Base-by-base conservation (phyloP, 2,113 vertebrate species). In the Prolemur simus region DNA sequence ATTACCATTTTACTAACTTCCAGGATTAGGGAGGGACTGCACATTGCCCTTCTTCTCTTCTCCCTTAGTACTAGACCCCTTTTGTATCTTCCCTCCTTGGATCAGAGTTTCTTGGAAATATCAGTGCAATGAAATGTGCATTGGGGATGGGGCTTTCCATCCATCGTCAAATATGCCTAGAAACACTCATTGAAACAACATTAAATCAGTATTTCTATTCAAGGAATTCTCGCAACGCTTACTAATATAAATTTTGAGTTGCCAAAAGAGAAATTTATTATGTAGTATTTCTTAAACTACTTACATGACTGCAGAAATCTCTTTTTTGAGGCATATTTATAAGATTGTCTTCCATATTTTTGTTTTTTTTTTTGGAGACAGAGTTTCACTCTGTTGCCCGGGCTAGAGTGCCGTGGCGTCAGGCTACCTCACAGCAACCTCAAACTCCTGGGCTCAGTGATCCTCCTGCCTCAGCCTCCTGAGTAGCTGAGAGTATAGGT, bases 191-290 rank as follows among this genome's bases (percentile, higher is more conserved):
- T 54, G 54, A 94, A 73, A 73, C 34, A 69, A 71, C 5, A 76
- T 47, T 76, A 81, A 68, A 66, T 81, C 56, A 60, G 14, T 52
- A 80, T 87, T 95, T 83, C 93, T 76, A 92, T 76, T 88, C 7
- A 15, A 96, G 39, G 52, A 94, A 93, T 88, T 93, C 81, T 94
- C 34, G 94, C 20, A 88, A 80, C 20, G 25, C n/a, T 74, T 93
- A 85, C 37, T 82, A 92, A 69, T 29, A 91, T 32, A 91, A 91
- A 80, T 56, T 92, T n/a, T 92, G 77, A 94, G 47, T 52, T 91
- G 58, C 49, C 63, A 71, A 85, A 95, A 92, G 81, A 95, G 29
- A 94, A 81, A 71, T 74, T 20, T 82, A 93, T 58, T 37, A 49
- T 27, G 7, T 52, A 68, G 13, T 69, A 68, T 12, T 89, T 95